Evolutionary conservation across 2,888 invertebrate genomes (phyloP).

Genomic region (Hydropsyche betteni): DNA sequence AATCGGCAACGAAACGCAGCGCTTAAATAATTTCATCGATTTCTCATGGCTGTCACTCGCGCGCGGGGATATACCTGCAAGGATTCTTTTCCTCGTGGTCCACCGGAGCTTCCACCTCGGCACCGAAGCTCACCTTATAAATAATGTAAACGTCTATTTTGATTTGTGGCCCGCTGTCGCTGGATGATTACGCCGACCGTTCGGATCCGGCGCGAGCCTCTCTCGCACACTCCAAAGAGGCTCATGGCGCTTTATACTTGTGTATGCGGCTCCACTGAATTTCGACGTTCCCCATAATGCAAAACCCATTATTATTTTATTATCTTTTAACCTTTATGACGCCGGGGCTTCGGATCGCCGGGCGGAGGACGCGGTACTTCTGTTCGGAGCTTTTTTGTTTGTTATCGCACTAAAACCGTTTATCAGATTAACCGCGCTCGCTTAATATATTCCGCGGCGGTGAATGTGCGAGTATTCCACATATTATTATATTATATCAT

Average conservation of each 20-base stretch:
- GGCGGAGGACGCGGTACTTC: slow-evolving; percentile 8
- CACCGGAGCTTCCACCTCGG: slow-evolving; percentile 2
- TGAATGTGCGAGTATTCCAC: slow-evolving; percentile 5
- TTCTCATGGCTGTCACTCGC: slow-evolving; percentile 37
- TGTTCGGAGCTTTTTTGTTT: slow-evolving; percentile 20
- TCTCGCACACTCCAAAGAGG: too few species aligned
- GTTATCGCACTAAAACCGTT: slow-evolving; percentile 28
- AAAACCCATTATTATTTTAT: slow-evolving; percentile 37
- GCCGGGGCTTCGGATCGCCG: neutral
- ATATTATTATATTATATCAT: neutral
- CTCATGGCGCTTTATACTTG: neutral
- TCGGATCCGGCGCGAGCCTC: slow-evolving; percentile 17
- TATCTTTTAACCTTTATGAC: slow-evolving; percentile 36
- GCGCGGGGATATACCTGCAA: neutral
- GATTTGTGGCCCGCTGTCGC: slow-evolving; percentile 42
- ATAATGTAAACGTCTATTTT: slow-evolving; percentile 44
- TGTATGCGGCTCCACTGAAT: neutral
- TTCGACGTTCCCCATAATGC: slow-evolving; percentile 24
- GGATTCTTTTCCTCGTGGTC: slow-evolving; percentile 18
- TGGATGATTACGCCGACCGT: slow-evolving; percentile 11
- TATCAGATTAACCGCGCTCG: slow-evolving; percentile 23
- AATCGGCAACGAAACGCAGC: slow-evolving; percentile 19
- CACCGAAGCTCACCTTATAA: slow-evolving; percentile 33
- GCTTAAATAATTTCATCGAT: slow-evolving; percentile 41
- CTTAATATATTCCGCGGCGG: slow-evolving; percentile 3